Evolutionary conservation across 1,140 invertebrate genomes (phyloP).

Genomic region (Drosophila elegans): DNA sequence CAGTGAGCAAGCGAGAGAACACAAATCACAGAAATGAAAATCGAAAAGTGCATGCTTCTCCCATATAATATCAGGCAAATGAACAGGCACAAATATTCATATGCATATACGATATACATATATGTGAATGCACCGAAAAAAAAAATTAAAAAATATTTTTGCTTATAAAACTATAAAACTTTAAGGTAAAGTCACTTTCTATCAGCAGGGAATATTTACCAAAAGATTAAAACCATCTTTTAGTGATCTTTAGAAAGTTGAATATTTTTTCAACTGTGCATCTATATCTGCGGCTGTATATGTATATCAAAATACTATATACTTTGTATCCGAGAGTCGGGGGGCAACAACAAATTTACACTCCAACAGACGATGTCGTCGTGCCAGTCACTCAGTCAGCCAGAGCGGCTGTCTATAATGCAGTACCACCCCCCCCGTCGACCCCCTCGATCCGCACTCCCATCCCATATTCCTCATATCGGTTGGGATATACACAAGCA

Average conservation of each 20-base stretch:
- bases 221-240: too few species aligned
- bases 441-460: too few species aligned
- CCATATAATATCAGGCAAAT: constrained; percentile 53
- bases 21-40: constrained; percentile 80
- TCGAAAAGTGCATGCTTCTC: constrained; percentile 72
- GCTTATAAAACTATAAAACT: too few species aligned
- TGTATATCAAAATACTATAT: constrained; percentile 28
- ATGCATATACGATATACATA: constrained; percentile 8
- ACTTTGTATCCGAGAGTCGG: constrained; percentile 42
- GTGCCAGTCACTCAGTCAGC: constrained; percentile 79
- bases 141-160: neutral
- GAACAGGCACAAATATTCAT: constrained; percentile 22
- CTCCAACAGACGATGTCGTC: constrained; percentile 78
- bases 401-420: constrained; percentile 60
- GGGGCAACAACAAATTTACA: constrained; percentile 73
- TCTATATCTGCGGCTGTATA: constrained; percentile 11
- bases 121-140: neutral
- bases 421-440: constrained; percentile 3
- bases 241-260: too few species aligned
- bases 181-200: too few species aligned
- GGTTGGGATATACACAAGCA: constrained; percentile 11
- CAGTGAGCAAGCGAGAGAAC: constrained; percentile 10
- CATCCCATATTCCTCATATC: constrained; percentile 19
- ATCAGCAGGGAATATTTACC: too few species aligned
- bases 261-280: constrained; percentile 2